Percentiles rank a stretch among this genome's conserved stretches.
phyloP scores from a whole-genome alignment of 2,797 vertebrate genomes.

The Oophaga sylvatica region DNA sequence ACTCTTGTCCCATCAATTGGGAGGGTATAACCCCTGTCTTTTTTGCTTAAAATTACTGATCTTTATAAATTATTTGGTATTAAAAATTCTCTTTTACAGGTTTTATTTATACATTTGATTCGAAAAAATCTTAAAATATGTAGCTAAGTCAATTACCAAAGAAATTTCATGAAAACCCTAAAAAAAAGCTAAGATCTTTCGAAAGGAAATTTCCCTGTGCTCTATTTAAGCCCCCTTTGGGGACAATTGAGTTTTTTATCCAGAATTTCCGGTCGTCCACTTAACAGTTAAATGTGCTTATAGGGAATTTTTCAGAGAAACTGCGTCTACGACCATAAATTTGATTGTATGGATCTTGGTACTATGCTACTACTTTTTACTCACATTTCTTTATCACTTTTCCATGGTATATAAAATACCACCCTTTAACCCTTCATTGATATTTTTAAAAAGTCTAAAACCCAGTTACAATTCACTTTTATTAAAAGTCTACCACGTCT shows the following conservation, averaged over 20 bases:
- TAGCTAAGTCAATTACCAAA: background rate
- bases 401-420: constrained; percentile 48
- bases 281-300: constrained; percentile 56
- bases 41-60: too few species aligned
- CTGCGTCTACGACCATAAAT: constrained; percentile 56
- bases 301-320: constrained; percentile 57
- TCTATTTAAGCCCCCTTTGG: constrained; percentile 49
- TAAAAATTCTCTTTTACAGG: background rate
- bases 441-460: constrained; percentile 1
- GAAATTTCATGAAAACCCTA: background rate
- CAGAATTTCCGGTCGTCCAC: constrained; percentile 58
- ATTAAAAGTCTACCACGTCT: background rate
- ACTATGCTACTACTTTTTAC: constrained; percentile 32
- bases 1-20: too few species aligned
- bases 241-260: constrained; percentile 44
- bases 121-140: background rate
- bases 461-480: background rate
- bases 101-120: background rate
- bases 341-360: constrained; percentile 37
- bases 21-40: too few species aligned
- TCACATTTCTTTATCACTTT: constrained; percentile 44
- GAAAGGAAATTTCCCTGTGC: constrained; percentile 10
- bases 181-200: background rate
- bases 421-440: constrained; percentile 7
- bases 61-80: background rate